These are phyloP conservation scores for Mesembrinibis cayennensis DNA, from an alignment of 2,113 vertebrate genomes.

Conservation along the genomic window DNA sequence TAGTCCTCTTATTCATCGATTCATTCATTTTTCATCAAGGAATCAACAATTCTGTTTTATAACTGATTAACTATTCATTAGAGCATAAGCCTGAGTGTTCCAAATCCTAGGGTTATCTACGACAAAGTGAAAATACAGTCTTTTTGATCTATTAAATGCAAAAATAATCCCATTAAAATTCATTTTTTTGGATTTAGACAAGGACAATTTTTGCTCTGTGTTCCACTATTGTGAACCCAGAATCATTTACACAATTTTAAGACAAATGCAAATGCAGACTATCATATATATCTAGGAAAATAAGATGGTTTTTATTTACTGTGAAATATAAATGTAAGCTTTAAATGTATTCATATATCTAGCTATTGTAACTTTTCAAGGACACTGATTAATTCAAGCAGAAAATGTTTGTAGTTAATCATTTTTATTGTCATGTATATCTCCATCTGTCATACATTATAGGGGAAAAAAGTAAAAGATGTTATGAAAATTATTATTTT, in stretches of 20 bases:
- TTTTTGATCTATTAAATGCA: neutral
- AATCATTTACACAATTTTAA: neutral
- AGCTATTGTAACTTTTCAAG: neutral
- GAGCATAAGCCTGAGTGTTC: neutral
- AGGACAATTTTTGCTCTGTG: neutral
- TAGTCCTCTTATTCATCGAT: neutral
- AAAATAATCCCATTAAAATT: neutral
- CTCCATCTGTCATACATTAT: neutral
- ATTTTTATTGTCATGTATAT: neutral
- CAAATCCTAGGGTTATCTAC: neutral
- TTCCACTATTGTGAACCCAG: neutral
- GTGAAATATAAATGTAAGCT: neutral
- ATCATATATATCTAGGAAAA: neutral
- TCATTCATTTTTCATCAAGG: neutral
- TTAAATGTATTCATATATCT: neutral
- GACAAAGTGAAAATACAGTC: neutral
- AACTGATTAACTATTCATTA: neutral
- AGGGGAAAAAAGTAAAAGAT: neutral
- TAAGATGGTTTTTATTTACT: neutral
- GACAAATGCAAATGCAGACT: neutral
- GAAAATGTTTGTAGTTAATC: neutral
- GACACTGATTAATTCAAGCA: neutral
- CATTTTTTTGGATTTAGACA: neutral
- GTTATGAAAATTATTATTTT: neutral
- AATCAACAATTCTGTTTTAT: neutral